These are phyloP conservation scores for Athene cunicularia DNA, from an alignment of 2,113 vertebrate species.

Conservation along the genomic window DNA sequence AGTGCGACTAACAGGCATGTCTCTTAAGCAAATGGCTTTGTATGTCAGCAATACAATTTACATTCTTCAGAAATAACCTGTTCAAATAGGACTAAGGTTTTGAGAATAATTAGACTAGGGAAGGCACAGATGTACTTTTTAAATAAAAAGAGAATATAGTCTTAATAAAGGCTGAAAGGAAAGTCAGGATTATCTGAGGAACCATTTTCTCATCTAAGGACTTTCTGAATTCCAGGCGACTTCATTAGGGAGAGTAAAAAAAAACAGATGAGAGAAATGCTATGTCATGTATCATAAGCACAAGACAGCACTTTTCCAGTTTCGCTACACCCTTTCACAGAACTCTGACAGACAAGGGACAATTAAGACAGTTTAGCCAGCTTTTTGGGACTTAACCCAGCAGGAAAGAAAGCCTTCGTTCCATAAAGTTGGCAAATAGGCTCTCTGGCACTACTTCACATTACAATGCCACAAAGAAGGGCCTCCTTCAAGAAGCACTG, in stretches of 20 bases:
- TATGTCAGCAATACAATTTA: neutral
- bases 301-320: neutral
- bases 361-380: neutral
- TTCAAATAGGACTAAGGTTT: neutral
- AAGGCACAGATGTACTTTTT: neutral
- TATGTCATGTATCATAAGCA: neutral
- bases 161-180: neutral
- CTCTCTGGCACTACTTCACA: neutral
- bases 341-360: neutral
- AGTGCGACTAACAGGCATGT: neutral
- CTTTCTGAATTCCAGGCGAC: neutral
- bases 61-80: neutral
- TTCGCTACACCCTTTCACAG: neutral
- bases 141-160: neutral
- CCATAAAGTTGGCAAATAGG: neutral
- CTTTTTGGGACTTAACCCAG: neutral
- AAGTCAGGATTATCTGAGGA: neutral
- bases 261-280: neutral
- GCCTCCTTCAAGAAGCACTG: neutral
- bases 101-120: neutral
- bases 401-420: neutral
- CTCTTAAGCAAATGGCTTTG: neutral
- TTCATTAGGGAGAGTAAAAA: neutral
- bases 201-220: neutral
- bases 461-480: neutral